Evolutionary conservation across 2,113 vertebrate genomes (phyloP).

Genomic region (Platichthys stellatus): DNA sequence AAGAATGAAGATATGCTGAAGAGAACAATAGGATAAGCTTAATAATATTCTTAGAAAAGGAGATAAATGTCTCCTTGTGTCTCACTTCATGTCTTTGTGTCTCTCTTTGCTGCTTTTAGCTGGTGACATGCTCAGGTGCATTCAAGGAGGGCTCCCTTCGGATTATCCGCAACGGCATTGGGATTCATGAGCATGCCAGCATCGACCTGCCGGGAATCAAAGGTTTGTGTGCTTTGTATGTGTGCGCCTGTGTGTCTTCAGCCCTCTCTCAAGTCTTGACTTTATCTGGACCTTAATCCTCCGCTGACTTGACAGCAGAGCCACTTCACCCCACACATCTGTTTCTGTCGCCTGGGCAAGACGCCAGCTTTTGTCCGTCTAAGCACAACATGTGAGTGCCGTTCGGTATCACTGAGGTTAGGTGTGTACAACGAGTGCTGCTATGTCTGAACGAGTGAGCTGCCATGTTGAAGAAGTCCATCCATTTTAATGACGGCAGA

Average conservation of each 20-base stretch:
- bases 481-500: slow-evolving; percentile 35
- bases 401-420: slow-evolving; percentile 28
- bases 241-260: slow-evolving; percentile 16
- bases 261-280: slow-evolving; percentile 12
- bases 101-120: slow-evolving; percentile 75
- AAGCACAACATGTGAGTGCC: slow-evolving; percentile 35
- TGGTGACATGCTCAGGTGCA: slow-evolving; percentile 97
- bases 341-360: slow-evolving; percentile 22
- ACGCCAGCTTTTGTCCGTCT: slow-evolving; percentile 37
- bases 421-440: slow-evolving; percentile 6
- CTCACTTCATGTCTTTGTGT: slow-evolving; percentile 12
- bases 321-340: slow-evolving; percentile 47
- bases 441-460: not conserved
- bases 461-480: slow-evolving; percentile 30
- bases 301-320: slow-evolving; percentile 17
- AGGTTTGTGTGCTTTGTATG: slow-evolving; percentile 79
- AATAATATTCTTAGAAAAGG: not conserved
- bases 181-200: slow-evolving; percentile 98
- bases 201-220: slow-evolving; percentile 98
- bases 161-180: slow-evolving; percentile 97
- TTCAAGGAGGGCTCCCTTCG: slow-evolving; percentile 97
- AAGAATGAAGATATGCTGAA: too few species aligned
- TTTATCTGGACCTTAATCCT: slow-evolving; percentile 36
- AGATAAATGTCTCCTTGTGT: not conserved
- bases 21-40: not conserved